Conservation (phyloP, 2,797 vertebrate genomes). For the Florisuga fusca region DNA sequence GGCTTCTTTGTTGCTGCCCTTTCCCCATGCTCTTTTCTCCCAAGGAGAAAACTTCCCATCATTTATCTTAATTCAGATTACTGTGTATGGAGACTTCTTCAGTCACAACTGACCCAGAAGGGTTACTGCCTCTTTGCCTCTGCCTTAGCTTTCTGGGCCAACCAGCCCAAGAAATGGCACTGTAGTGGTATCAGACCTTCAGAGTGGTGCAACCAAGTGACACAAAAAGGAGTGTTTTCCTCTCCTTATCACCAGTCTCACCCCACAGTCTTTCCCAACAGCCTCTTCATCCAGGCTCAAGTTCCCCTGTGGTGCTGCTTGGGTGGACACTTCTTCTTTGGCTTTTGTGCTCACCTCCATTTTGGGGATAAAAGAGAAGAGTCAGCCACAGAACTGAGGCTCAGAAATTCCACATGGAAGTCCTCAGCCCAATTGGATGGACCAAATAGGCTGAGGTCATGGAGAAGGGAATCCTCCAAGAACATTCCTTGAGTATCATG, state of each 20-base stretch:
- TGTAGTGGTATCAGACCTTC: not conserved
- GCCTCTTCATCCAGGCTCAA: not conserved
- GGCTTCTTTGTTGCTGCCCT: not conserved
- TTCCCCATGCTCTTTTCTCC: not conserved
- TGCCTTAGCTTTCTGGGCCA: not conserved
- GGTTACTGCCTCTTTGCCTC: not conserved
- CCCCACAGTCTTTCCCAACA: not conserved
- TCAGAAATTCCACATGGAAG: accelerated
- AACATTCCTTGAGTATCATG: not conserved
- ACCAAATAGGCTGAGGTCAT: not conserved
- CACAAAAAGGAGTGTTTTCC: not conserved
- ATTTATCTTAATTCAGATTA: not conserved
- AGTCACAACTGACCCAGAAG: not conserved
- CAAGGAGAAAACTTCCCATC: not conserved
- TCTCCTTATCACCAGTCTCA: not conserved
- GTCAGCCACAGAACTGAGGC: not conserved
- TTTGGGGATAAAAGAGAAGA: not conserved
- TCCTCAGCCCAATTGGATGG: not conserved
- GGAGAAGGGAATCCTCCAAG: not conserved
- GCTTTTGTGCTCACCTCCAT: not conserved
- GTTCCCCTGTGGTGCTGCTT: not conserved
- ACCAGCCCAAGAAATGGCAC: not conserved
- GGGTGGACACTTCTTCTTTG: not conserved
- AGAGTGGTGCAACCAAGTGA: not conserved
- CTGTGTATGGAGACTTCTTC: not conserved